phyloP scores from a whole-genome alignment of 2,113 vertebrate species.

The Clarias macrocephalus region DNA sequence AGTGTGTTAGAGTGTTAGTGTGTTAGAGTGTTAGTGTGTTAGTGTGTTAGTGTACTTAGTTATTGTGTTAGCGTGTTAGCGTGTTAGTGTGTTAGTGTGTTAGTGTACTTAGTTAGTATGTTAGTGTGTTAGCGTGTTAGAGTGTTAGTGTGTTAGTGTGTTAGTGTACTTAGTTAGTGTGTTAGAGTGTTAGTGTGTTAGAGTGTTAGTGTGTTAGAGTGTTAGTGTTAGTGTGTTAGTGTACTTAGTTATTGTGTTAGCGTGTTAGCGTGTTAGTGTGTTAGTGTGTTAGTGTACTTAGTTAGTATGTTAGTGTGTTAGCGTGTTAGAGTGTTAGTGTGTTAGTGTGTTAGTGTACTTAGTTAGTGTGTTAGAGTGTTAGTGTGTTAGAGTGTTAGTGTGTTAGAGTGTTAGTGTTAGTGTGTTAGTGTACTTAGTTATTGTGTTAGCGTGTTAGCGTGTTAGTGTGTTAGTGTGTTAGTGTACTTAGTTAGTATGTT shows the following conservation, averaged over 20 bases:
- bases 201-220: not conserved
- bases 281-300: no score
- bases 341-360: no score
- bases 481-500: no score
- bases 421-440: not conserved
- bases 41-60: accelerated
- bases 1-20: no score
- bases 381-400: not conserved
- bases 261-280: not conserved
- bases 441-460: no score
- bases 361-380: no score
- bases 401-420: not conserved
- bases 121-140: not conserved
- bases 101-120: not conserved
- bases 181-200: not conserved
- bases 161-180: not conserved
- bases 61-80: no score
- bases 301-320: no score
- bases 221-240: no score
- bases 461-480: no score
- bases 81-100: not conserved
- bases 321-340: not conserved
- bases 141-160: not conserved
- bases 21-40: no score
- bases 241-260: no score